Percentiles rank a stretch among this genome's conserved stretches.
These are phyloP conservation scores for Microcebus griseorufus DNA, from an alignment of 2,113 vertebrate species.

Conservation along the genomic window DNA sequence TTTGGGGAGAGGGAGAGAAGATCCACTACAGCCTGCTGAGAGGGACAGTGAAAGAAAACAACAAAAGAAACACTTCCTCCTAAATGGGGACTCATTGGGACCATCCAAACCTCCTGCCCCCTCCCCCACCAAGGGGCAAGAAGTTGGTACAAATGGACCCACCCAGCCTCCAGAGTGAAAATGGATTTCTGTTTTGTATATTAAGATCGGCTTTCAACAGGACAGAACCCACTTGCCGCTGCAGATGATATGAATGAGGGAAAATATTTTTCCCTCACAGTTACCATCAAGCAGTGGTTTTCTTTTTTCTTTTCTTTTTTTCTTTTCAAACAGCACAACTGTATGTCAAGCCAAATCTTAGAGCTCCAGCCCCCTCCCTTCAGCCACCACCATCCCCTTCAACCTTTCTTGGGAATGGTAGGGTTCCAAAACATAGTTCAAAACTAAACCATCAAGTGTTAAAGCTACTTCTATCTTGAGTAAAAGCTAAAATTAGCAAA, in stretches of 20 bases:
- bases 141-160: background rate
- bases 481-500: conserved; percentile 52
- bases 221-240: background rate
- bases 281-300: background rate
- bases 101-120: background rate
- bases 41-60: background rate
- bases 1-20: background rate
- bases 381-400: background rate
- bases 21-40: background rate
- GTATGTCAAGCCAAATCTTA: conserved; percentile 11
- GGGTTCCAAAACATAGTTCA: conserved; percentile 15
- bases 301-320: background rate
- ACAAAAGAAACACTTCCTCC: background rate
- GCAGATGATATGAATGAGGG: background rate
- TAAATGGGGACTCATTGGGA: background rate
- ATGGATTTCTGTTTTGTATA: background rate
- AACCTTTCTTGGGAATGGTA: background rate
- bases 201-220: background rate
- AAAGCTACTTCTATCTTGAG: conserved; percentile 30
- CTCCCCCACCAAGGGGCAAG: no score
- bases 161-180: background rate
- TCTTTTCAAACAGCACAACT: background rate
- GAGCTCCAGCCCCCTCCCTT: background rate
- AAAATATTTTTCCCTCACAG: background rate
- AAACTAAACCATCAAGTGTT: conserved; percentile 19